Evolutionary conservation across 2,113 vertebrate genomes (phyloP), one percentile per base, ranked within the genome.

Genomic region (Ictidomys tridecemlineatus): DNA sequence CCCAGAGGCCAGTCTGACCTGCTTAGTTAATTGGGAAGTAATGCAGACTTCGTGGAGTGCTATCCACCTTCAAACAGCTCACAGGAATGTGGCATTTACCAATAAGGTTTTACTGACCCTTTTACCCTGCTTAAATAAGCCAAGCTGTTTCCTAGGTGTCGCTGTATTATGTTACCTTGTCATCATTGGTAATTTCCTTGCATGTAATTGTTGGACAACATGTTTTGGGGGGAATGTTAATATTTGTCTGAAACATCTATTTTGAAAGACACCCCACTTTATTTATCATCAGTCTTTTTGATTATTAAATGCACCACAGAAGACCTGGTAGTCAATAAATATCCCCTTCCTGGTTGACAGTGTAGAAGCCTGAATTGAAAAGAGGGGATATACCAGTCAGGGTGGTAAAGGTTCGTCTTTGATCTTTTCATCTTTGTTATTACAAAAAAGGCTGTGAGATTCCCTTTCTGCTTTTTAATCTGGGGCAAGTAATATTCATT

Each of bases 21-120:
- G 83, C 63, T 89, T 96, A 78, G 32, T 88, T 93, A 93, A 92
- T 53, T 94, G 61, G 58, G 63, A 90, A 72, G 73, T 53, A 93
- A 93, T 37, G 14, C 63, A 78, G 56, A 22, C 53, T 58, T 63
- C 0, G 1, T 37, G 16, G 45, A 42, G 16, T 28, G 18, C 34
- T 63, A 77, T 34, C 72, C 24, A n/a, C 56, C 34, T 80, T 53
- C 51, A 45, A 8, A 61, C 22, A 61, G 79, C 79, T 88, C n/a
- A 53, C 39, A 28, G 51, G 11, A 37, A 34, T 4, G 13, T 28
- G 39, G 30, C n/a, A 51, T 94, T 85, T 74, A 58, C 58, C 26
- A n/a, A 7, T 9, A 51, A 48, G 51, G 17, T 58, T 63, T 28
- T 26, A 63, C 42, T 72, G 58, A 82, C 8, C n/a, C 69, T 53